Base-by-base conservation (phyloP, 1,140 invertebrate genomes). In the Antheraea mylitta region DNA sequence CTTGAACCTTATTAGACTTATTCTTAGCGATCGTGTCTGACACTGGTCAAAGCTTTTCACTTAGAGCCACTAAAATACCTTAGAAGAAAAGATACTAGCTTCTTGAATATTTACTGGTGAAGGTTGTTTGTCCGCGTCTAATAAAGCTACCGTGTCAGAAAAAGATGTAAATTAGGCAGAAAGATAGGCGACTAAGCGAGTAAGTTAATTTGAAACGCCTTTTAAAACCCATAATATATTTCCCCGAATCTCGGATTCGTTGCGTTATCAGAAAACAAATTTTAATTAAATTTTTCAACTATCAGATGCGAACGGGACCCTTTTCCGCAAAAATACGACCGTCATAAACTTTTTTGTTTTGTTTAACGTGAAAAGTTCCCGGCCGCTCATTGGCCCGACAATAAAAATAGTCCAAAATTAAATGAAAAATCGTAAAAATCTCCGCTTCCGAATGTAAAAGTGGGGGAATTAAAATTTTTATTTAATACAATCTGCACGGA, bases 281-380 rank as follows among this genome's bases (percentile, higher is more conserved):
- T 82, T 81, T 79, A 80, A 83, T 84, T 84, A 82, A 82, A 78
- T 76, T 72, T 80, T 80, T 79, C 68, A 73, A 77, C 76, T 86
- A 83, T 85, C 81, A 81, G 78, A 83, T 78, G 76, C 71, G 72
- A 75, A 67, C 67, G 53, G 62, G 66, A 67, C 58, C 64, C 67
- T 66, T 66, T 68, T 37, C 60, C 61, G 45, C 71, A 76, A 76
- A 53, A 69, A 78, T 77, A 78, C 68, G 72, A 71, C 65, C 13
- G 68, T 67, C 67, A 67, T 78, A 79, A 79, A 76, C 70, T 73
- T 76, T 70, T 70, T 72, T 70, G 53, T 37, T 72, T 74, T 70
- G 67, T 71, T 69, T 53, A 48, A 61, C 45, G 58, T 58, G 36
- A 18, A 45, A 72, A 64, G 11, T 62, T 45, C 65, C 68, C 64